These are phyloP conservation scores for Alsophila aescularia DNA, from an alignment of 2,888 invertebrate species.

Conservation along the genomic window DNA sequence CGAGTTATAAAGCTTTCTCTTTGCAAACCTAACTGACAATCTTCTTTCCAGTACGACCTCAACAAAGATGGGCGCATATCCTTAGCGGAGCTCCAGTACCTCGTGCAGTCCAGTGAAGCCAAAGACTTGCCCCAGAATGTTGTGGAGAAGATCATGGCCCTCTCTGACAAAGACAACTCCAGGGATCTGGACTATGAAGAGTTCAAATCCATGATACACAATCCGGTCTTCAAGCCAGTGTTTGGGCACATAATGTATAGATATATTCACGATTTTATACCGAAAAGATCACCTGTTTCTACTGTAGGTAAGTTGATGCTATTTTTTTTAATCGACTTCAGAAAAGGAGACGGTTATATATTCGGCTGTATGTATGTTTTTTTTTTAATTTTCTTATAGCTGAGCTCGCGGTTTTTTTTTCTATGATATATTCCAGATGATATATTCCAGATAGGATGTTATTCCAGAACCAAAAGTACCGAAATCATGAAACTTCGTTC, in stretches of 20 bases:
- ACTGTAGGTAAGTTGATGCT: no score
- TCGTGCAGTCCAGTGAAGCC: neutral
- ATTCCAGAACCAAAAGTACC: no score
- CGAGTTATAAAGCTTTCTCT: neutral
- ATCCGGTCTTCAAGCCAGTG: neutral
- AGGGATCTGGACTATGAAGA: neutral
- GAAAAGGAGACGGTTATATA: no score
- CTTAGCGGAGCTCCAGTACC: neutral
- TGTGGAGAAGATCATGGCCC: neutral
- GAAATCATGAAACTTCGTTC: no score
- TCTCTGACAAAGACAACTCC: neutral
- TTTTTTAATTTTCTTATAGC: no score
- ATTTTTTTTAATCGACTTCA: no score
- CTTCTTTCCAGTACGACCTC: neutral
- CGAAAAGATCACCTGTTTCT: neutral
- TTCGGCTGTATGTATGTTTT: no score
- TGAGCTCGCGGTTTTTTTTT: no score
- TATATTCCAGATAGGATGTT: no score
- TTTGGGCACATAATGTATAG: neutral
- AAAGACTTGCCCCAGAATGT: neutral
- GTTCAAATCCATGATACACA: constrained; percentile 1
- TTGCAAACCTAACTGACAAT: no score
- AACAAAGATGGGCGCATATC: neutral
- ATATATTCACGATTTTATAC: neutral
- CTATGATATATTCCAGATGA: no score